Evolutionary conservation across 2,113 vertebrate species (phyloP), one percentile per base, ranked within the genome.

Genomic region (Sinocyclocheilus anshuiensis): DNA sequence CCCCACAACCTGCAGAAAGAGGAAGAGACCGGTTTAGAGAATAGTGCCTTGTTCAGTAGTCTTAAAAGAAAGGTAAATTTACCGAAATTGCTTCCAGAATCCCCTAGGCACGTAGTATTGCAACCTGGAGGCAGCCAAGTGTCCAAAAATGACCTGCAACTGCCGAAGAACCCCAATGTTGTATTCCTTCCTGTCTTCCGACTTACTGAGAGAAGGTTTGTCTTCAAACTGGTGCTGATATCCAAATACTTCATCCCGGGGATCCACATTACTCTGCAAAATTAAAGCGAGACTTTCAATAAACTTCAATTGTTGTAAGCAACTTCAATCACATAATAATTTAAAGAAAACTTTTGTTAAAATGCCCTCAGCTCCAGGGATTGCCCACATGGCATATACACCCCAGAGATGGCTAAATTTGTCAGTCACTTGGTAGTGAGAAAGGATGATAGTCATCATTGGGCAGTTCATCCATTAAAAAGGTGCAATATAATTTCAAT

Each of bases 51-150:
- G 39, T 16, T 9, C 11, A 53, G 16, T 65, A 53, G 10, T 18
- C 24, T 33, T 69, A 11, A 45, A 26, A 9, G 13, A 48, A 71
- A 69, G 7, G 6, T 5, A 8, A 22, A 79, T 75, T 84, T 88
- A 99, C 98, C 98, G 96, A 89, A 99, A 99, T 86, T 99, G 98
- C 91, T 99, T 99, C 98, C 98, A 99, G 96, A 99, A 99, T 67
- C 98, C 98, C 91, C 98, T 95, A 57, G 98, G 98, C 83, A 99
- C 97, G 2, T 99, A 99, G 94, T 99, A 99, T 88, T 99, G 98
- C 85, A 99, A 94, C 79, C 97, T 96, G 90, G 98, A 99, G 90
- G 98, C 96, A 89, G 98, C 97, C 93, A 99, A 93, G 88, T 99
- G 98, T 69, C 98, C 98, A 93, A 99, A 99, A 87, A 99, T 99